Percentiles rank a stretch among this genome's conserved stretches.
Conservation (phyloP, 2,888 invertebrate species). For the Lamellibrachia columna region DNA sequence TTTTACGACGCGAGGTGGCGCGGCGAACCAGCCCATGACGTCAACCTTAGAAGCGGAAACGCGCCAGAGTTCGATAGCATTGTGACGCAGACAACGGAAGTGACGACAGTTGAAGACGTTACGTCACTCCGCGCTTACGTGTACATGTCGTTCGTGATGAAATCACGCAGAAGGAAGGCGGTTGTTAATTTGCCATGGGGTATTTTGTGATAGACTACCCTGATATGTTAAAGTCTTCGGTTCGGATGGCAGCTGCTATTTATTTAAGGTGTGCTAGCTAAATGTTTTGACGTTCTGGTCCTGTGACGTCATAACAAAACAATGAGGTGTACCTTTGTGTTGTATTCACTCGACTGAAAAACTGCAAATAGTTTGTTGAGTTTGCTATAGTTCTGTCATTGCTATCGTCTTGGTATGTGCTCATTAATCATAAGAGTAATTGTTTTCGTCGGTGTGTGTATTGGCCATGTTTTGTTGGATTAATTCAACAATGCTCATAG, state of each 20-base stretch:
- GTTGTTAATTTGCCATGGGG: neutral
- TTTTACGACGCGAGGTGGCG: neutral
- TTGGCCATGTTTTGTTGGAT: neutral
- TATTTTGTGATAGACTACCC: slow-evolving; percentile 4
- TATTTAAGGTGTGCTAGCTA: neutral
- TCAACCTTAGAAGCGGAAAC: neutral
- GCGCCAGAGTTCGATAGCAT: neutral
- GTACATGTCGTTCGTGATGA: neutral
- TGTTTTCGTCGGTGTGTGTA: neutral
- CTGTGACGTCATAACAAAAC: neutral
- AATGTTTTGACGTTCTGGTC: neutral
- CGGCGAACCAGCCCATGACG: neutral
- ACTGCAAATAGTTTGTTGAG: neutral
- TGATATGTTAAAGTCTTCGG: neutral
- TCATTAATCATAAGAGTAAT: neutral
- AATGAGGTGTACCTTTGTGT: neutral
- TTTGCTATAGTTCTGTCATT: neutral
- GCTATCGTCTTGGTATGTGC: neutral
- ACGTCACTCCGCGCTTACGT: neutral
- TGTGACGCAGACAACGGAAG: neutral
- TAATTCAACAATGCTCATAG: neutral
- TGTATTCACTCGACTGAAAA: neutral
- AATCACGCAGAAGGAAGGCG: neutral
- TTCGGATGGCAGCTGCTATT: neutral
- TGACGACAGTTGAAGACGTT: neutral